A percentile compares a stretch with the other conserved stretches of the same genome.
Conservation (phyloP, 2,888 invertebrate species). For the Ceramica pisi region DNA sequence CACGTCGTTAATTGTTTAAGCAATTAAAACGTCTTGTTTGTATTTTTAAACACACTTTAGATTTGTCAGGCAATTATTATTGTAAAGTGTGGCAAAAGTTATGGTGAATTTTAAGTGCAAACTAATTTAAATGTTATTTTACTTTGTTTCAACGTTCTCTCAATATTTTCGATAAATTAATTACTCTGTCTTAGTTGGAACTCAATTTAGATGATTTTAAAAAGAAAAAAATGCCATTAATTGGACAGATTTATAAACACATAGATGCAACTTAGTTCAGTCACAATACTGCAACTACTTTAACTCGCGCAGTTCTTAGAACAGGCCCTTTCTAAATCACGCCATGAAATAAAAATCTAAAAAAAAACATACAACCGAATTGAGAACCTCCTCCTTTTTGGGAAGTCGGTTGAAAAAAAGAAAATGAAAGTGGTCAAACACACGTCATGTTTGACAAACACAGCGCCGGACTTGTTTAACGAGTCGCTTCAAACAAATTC, state of each 20-base stretch:
- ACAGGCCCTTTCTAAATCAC: background rate
- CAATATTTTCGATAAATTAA: too few species aligned
- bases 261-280: background rate
- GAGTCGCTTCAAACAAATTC: conserved; percentile 44
- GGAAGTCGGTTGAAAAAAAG: conserved; percentile 19
- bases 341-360: background rate
- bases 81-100: background rate
- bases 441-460: conserved; percentile 50
- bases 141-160: too few species aligned
- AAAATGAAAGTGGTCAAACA: conserved; percentile 51
- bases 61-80: conserved; percentile 8
- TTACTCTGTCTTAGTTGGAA: too few species aligned
- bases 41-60: conserved; percentile 13
- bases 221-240: background rate
- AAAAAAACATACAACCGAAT: too few species aligned
- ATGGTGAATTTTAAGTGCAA: background rate
- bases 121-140: too few species aligned
- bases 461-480: conserved; percentile 34
- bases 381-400: too few species aligned
- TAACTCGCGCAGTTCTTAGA: background rate
- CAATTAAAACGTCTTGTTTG: conserved; percentile 23
- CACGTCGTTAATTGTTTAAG: conserved; percentile 13
- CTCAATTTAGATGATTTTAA: too few species aligned
- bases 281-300: background rate
- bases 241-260: background rate